A percentile compares a stretch with the other conserved stretches of the same genome.
phyloP scores from a whole-genome alignment of 1,140 invertebrate genomes.

The Micrasema longulum region DNA sequence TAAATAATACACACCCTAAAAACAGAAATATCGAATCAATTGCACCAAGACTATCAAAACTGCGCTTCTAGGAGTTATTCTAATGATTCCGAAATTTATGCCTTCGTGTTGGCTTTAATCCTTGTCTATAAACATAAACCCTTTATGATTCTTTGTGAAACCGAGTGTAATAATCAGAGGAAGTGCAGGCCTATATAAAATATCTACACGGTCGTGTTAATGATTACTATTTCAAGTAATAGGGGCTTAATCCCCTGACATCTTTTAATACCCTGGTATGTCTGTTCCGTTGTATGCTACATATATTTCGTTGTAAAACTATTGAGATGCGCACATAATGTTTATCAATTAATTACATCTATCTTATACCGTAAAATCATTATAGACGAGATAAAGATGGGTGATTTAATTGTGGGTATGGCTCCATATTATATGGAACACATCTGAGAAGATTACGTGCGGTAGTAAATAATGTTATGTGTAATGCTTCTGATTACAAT shows the following conservation, averaged over 20 bases:
- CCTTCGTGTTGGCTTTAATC: slow-evolving; percentile 17
- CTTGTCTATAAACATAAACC: slow-evolving; percentile 32
- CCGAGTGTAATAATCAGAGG: slow-evolving; percentile 44
- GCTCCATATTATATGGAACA: no score
- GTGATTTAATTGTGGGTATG: no score
- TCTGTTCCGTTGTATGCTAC: background rate
- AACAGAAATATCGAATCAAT: slow-evolving; percentile 12
- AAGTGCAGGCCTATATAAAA: background rate
- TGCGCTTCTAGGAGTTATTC: background rate
- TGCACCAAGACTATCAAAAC: slow-evolving; percentile 22
- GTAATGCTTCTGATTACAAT: no score
- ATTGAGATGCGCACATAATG: slow-evolving; percentile 15
- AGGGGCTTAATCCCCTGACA: slow-evolving; percentile 35
- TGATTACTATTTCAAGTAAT: slow-evolving; percentile 36
- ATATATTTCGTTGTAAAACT: background rate
- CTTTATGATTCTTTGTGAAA: slow-evolving; percentile 49
- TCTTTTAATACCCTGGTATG: slow-evolving; percentile 20
- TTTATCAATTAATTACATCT: slow-evolving; percentile 25
- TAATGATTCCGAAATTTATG: slow-evolving; percentile 25
- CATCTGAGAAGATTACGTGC: no score
- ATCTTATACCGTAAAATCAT: no score
- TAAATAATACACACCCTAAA: background rate
- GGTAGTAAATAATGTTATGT: no score
- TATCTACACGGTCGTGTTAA: slow-evolving; percentile 44
- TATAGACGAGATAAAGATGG: no score